Conservation (phyloP, 2,888 invertebrate genomes). For the Polydrusus tereticollis region DNA sequence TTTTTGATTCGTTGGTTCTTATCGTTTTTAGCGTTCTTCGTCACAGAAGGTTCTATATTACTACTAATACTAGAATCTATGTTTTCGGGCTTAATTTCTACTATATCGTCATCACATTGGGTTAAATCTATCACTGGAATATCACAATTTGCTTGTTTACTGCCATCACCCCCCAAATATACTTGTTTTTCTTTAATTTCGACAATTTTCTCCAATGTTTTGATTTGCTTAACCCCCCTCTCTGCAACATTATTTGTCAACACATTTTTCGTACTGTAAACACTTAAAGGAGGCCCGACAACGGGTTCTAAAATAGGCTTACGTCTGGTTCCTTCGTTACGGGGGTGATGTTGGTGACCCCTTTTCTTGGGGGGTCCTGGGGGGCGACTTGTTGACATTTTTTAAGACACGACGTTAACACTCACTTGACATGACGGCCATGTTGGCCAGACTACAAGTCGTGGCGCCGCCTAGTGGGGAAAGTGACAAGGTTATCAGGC, state of each 20-base stretch:
- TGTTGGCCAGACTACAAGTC: slow-evolving; percentile 68
- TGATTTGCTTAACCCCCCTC: slow-evolving; percentile 45
- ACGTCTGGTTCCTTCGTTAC: slow-evolving; percentile 68
- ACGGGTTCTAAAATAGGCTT: slow-evolving; percentile 70
- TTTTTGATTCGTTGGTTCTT: slow-evolving; percentile 48
- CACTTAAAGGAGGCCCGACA: slow-evolving; percentile 56
- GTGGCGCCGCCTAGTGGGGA: slow-evolving; percentile 35
- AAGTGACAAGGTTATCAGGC: slow-evolving; percentile 4
- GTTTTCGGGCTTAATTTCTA: slow-evolving; percentile 52
- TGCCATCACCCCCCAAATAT: slow-evolving; percentile 30
- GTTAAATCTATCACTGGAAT: slow-evolving; percentile 65
- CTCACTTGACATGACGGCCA: slow-evolving; percentile 73
- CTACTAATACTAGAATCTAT: slow-evolving; percentile 44
- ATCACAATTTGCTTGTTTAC: slow-evolving; percentile 53
- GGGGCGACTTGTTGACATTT: slow-evolving; percentile 75
- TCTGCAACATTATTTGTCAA: slow-evolving; percentile 63
- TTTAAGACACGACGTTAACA: slow-evolving; percentile 55
- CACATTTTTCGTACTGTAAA: slow-evolving; percentile 56
- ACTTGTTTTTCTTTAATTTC: slow-evolving; percentile 5
- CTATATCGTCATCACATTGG: slow-evolving; percentile 63
- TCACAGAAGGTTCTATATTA: slow-evolving; percentile 44
- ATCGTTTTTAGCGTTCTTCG: slow-evolving; percentile 50
- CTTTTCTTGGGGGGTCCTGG: slow-evolving; percentile 76
- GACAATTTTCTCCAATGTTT: slow-evolving; percentile 39
- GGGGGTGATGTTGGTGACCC: slow-evolving; percentile 83